Base-by-base conservation (phyloP, 2,113 vertebrate genomes). In the Rhynchopsitta pachyrhyncha region DNA sequence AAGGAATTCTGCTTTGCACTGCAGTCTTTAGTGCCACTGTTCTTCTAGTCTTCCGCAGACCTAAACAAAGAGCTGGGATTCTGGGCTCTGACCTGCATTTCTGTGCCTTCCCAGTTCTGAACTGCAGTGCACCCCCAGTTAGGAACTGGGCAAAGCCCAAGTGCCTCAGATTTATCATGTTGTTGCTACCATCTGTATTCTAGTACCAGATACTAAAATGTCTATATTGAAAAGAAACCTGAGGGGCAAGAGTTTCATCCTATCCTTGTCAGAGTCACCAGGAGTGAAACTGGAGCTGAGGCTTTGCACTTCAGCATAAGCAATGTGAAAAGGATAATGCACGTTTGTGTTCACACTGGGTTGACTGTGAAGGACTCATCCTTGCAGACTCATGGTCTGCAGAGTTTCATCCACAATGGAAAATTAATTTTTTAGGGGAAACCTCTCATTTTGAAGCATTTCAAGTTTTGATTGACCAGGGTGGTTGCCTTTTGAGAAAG, bases 221-320 rank as follows among this genome's bases (percentile, higher is more conserved):
- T 5, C 28, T 55, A 1, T 46, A 24, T 35, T 63, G 24, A 62
- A 81, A 93, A 74, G 37, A 64, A 70, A 17, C 16, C 63, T 59
- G 37, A 67, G n/a, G 31, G 31, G 55, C 63, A 86, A 49, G 76
- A 74, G 49, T 81, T 77, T 83, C 68, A 81, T 53, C 19, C 44
- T 42, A 1, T n/a, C 13, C 46, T 63, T 78, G 50, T 39, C 63
- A 76, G 53, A 82, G 60, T 81, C 57, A 74, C 3, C 7, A 59
- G n/a, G 46, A 83, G 55, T 69, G 74, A 85, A 90, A 75, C 66
- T 84, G 69, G 33, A 67, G 52, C 74, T 73, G 67, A 85, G 52
- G 29, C 60, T 89, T 89, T 82, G 46, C 53, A 15, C 52, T 60
- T 92, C 55, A 82, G 50, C 17, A 10, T 44, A 70, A 60, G 17